Base-by-base conservation (phyloP, 1,140 invertebrate genomes). In the Bombus cullumanus region DNA sequence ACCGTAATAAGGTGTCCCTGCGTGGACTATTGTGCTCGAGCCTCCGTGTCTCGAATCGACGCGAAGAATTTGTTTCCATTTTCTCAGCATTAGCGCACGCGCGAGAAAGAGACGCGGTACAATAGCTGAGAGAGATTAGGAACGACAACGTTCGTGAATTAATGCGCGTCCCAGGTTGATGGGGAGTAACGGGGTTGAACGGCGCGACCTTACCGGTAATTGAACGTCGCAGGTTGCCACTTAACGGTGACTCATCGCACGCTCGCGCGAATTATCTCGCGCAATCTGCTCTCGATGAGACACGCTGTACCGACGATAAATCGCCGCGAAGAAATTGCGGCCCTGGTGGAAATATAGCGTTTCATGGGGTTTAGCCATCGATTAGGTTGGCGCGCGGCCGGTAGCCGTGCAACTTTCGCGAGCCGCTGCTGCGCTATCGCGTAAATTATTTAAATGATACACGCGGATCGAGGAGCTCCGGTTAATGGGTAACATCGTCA, bases 211-310 rank as follows among this genome's bases (percentile, higher is more conserved):
- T 83, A 87, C 79, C 53, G 88, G 88, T 90, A 89, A 91, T 92
- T 90, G 92, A 86, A 92, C 88, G 88, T 89, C 84, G 90, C 88
- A 59, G 83, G 82, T 82, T 85, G 87, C 78, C 89, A 91, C 90
- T 91, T 91, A 85, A 85, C 88, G 73, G 86, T 93, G 92, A 93
- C 89, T 93, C 92, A 93, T 89, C 91, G 90, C 57, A 57, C n/a
- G 75, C 41, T 59, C 66, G 83, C 76, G 84, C 86, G 86, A 76
- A 91, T 92, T 93, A 92, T 90, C 80, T 74, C 85, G 90, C 85
- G 79, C 85, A 80, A 87, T 91, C 90, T 74, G 80, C 88, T 89
- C 85, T 88, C 90, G 83, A 89, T 86, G 76, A 80, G 47, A 79
- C 37, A 66, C 68, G 2, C n/a, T 39, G 53, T 53, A 66, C 47